phyloP scores from a whole-genome alignment of 2,113 vertebrate genomes.

The Gasterosteus aculeatus region DNA sequence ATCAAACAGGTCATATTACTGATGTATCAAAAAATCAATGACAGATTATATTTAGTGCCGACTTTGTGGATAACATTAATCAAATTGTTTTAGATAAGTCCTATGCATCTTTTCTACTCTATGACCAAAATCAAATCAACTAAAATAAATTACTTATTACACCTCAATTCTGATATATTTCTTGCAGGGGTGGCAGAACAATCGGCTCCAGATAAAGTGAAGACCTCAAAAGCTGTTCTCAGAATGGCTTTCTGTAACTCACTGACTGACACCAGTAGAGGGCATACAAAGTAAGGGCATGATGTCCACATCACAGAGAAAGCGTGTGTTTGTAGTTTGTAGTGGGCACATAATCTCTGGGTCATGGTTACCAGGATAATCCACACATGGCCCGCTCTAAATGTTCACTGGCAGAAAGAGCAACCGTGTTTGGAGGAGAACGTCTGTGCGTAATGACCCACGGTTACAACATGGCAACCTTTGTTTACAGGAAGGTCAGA shows the following conservation, averaged over 20 bases:
- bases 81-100: background rate
- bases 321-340: background rate
- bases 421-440: background rate
- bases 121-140: background rate
- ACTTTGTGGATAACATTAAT: background rate
- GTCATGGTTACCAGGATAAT: background rate
- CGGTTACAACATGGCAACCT: background rate
- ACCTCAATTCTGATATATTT: background rate
- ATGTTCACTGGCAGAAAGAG: background rate
- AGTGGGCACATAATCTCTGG: background rate
- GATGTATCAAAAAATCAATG: background rate
- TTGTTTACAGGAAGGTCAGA: background rate
- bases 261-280: slow-evolving; percentile 11
- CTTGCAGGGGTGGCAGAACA: slow-evolving; percentile 47
- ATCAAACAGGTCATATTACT: slow-evolving; percentile 49
- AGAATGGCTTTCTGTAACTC: slow-evolving; percentile 76
- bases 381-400: background rate
- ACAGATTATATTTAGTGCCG: background rate
- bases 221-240: slow-evolving; percentile 81
- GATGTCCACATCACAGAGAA: background rate
- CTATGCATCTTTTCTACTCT: background rate
- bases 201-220: slow-evolving; percentile 62
- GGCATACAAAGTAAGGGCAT: slow-evolving; percentile 68
- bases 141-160: background rate
- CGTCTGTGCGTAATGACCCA: background rate